A percentile compares a stretch with the other conserved stretches of the same genome.
These are phyloP conservation scores for Prolemur simus DNA, from an alignment of 2,113 vertebrate genomes.

Conservation along the genomic window DNA sequence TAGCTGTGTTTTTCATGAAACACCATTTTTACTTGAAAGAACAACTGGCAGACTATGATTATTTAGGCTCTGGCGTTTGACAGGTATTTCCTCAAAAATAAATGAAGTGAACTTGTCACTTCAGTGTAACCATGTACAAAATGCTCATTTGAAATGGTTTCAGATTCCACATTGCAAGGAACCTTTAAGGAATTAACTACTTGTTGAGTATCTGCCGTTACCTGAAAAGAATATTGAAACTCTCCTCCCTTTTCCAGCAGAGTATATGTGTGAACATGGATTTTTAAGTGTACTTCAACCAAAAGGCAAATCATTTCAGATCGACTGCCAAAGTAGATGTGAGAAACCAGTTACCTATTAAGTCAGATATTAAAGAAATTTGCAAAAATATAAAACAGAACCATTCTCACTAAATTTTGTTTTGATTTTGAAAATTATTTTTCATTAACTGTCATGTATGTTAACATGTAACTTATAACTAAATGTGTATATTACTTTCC, in stretches of 20 bases:
- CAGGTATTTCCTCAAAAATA: neutral
- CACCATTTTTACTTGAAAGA: neutral
- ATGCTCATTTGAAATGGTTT: neutral
- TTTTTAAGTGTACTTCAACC: neutral
- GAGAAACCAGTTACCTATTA: neutral
- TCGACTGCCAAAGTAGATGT: neutral
- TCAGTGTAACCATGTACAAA: neutral
- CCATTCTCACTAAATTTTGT: neutral
- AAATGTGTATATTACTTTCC: constrained; percentile 44
- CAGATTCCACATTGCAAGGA: neutral
- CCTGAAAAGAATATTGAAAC: neutral
- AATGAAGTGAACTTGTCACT: neutral
- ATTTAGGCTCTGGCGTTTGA: neutral
- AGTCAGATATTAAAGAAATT: neutral
- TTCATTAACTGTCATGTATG: neutral
- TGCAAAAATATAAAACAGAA: neutral
- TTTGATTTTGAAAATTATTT: constrained; percentile 30
- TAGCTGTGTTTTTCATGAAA: neutral
- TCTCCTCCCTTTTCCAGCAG: neutral
- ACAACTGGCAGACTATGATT: neutral
- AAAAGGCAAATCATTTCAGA: neutral
- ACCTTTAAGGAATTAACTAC: neutral
- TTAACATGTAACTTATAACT: constrained; percentile 51
- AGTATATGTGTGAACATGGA: neutral
- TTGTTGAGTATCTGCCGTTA: neutral